A percentile compares a stretch with the other conserved stretches of the same genome.
Conservation (phyloP, 2,113 vertebrate species). For the Brevimyrus niger region DNA sequence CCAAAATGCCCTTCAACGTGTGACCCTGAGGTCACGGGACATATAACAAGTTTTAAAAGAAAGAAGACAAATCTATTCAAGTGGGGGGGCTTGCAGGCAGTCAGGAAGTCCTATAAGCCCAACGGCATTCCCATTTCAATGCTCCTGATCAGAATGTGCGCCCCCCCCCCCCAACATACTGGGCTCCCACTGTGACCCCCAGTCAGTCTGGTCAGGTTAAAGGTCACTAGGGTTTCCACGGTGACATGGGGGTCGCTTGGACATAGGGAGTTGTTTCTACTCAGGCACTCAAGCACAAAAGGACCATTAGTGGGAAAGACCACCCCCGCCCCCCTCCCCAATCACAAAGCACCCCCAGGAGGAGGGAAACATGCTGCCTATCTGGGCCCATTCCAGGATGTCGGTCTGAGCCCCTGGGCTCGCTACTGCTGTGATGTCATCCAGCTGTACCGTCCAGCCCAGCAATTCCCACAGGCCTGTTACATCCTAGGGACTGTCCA, state of each 20-base stretch:
- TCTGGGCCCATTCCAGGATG: background rate
- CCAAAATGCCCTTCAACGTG: background rate
- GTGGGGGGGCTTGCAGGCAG: background rate
- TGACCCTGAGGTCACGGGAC: background rate
- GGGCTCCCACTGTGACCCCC: background rate
- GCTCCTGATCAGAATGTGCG: background rate
- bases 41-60: background rate
- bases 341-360: background rate
- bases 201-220: background rate
- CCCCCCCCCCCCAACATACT: background rate
- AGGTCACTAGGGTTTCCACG: constrained; percentile 8
- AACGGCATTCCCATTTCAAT: background rate
- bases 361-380: background rate
- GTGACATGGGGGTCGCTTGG: background rate
- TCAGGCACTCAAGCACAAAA: background rate
- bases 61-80: background rate
- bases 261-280: background rate
- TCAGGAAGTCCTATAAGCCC: background rate
- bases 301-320: constrained; percentile 7
- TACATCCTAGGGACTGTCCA: background rate
- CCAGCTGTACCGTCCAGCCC: background rate
- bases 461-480: background rate
- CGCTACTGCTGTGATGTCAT: background rate
- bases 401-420: background rate
- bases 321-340: background rate